Evolutionary conservation across 2,113 vertebrate species (phyloP).

Genomic region (Scatophagus argus): DNA sequence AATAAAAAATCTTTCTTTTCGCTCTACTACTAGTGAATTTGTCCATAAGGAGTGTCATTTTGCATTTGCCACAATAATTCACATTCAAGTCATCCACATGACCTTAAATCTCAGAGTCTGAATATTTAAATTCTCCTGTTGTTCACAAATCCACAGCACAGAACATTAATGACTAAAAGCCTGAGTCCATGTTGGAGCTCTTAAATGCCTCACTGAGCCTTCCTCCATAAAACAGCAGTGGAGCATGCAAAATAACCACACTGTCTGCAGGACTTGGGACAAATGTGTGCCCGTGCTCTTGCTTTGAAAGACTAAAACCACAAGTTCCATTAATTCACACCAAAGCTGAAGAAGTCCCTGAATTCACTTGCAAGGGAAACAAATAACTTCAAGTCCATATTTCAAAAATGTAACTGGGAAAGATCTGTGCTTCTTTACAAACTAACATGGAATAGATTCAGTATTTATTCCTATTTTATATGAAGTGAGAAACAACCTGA

Average conservation of each 20-base stretch:
- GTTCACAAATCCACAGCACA: conserved; percentile 58
- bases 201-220: conserved; percentile 69
- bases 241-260: conserved; percentile 77
- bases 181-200: conserved; percentile 46
- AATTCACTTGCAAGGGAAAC: conserved; percentile 15
- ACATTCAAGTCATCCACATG: conserved; percentile 29
- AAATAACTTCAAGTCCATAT: conserved; percentile 19
- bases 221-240: conserved; percentile 67
- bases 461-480: conserved; percentile 11
- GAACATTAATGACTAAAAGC: conserved; percentile 51
- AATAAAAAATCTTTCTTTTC: conserved; percentile 29
- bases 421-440: conserved; percentile 11
- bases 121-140: conserved; percentile 57
- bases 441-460: conserved; percentile 11
- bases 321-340: conserved; percentile 29
- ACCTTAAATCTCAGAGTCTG: conserved; percentile 46
- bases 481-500: neutral
- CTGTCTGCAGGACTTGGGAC: conserved; percentile 57
- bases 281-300: conserved; percentile 42
- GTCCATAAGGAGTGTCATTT: conserved; percentile 43
- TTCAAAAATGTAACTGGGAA: conserved; percentile 4
- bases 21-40: conserved; percentile 33
- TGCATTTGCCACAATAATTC: conserved; percentile 31
- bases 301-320: conserved; percentile 52
- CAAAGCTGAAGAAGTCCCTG: conserved; percentile 33